Evolutionary conservation across 2,888 invertebrate species (phyloP).

Genomic region (Caenorhabditis panamensis): DNA sequence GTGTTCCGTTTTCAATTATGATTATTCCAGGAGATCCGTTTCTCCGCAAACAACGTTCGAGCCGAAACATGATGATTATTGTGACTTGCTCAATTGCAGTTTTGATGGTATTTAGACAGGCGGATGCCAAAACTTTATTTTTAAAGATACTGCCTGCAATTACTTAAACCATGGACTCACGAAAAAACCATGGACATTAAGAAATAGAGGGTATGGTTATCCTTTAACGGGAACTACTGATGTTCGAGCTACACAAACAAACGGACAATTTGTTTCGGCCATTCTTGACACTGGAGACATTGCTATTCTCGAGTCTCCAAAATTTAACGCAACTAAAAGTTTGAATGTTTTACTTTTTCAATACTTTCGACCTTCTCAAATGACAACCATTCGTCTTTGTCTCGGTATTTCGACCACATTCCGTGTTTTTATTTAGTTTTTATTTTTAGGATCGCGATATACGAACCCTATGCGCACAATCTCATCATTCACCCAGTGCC

Average conservation of each 20-base stretch:
- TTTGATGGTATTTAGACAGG: conserved; percentile 76
- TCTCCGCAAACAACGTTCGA: conserved; percentile 49
- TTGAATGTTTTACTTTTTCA: conserved; percentile 80
- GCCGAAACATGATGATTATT: conserved; percentile 72
- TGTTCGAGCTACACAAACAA: conserved; percentile 74
- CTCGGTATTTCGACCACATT: conserved; percentile 39
- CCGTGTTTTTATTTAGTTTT: not conserved
- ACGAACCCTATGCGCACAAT: conserved; percentile 78
- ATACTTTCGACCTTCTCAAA: conserved; percentile 77
- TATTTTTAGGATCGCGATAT: conserved; percentile 66
- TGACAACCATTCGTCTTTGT: conserved; percentile 75
- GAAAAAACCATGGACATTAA: conserved; percentile 80
- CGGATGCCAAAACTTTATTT: conserved; percentile 1
- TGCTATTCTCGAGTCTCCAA: conserved; percentile 79
- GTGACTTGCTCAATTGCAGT: conserved; percentile 77
- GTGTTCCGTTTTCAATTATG: no score
- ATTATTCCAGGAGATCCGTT: conserved; percentile 37
- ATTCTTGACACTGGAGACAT: conserved; percentile 80
- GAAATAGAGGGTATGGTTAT: conserved; percentile 78
- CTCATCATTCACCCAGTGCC: conserved; percentile 77
- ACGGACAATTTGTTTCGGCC: conserved; percentile 78
- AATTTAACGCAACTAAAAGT: conserved; percentile 76
- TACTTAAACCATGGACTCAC: conserved; percentile 80
- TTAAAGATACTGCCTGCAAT: conserved; percentile 79
- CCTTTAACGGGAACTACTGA: conserved; percentile 78